These are phyloP conservation scores for Berghia stephanieae DNA, from an alignment of 1,140 invertebrate genomes.

Conservation along the genomic window DNA sequence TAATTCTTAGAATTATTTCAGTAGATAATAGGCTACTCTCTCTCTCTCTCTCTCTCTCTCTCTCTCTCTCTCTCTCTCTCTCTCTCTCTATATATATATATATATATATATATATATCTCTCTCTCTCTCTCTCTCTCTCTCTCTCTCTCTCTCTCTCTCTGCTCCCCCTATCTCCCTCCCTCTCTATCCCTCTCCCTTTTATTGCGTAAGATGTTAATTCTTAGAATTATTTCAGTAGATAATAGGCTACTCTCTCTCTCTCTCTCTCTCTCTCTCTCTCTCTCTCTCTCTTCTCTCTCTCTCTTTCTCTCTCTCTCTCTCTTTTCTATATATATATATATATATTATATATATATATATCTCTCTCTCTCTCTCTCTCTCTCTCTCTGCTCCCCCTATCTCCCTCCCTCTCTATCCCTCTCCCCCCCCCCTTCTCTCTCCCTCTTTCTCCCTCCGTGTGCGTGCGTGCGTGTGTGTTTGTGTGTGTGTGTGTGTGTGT, in stretches of 20 bases:
- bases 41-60: background rate
- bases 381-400: background rate
- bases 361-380: too few species aligned
- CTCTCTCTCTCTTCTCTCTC: constrained; percentile 9
- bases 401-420: background rate
- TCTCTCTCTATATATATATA: background rate
- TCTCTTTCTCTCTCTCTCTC: constrained; percentile 10
- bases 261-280: constrained; percentile 11
- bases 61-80: constrained; percentile 1
- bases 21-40: too few species aligned
- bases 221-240: too few species aligned
- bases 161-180: background rate
- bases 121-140: constrained; percentile 9
- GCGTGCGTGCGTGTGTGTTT: too few species aligned
- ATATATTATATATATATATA: too few species aligned
- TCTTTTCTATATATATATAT: background rate
- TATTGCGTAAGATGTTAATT: background rate
- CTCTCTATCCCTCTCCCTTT: background rate
- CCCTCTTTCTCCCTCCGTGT: background rate
- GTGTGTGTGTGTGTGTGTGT: too few species aligned
- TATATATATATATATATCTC: background rate
- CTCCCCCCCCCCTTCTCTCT: background rate
- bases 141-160: background rate
- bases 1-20: too few species aligned
- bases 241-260: background rate